A percentile compares a stretch with the other conserved stretches of the same genome.
phyloP scores from a whole-genome alignment of 2,888 invertebrate genomes.

The Oligia latruncula region DNA sequence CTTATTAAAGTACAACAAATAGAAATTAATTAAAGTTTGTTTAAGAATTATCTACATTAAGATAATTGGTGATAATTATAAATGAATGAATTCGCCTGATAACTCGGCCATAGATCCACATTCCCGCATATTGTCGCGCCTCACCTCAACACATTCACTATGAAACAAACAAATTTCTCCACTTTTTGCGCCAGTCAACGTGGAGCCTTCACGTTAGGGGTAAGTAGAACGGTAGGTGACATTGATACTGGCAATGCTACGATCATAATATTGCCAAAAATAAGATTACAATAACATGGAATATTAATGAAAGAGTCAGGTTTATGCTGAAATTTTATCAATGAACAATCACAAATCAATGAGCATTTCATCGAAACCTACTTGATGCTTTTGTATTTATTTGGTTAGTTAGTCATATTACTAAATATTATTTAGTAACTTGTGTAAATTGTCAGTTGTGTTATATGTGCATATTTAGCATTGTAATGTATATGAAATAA shows the following conservation, averaged over 20 bases:
- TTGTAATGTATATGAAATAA: neutral
- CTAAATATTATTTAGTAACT: no score
- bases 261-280: neutral
- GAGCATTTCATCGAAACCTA: neutral
- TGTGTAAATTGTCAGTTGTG: neutral
- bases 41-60: neutral
- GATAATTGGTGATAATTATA: neutral
- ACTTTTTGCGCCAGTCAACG: neutral
- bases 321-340: neutral
- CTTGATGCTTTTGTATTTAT: neutral
- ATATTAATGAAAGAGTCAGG: neutral
- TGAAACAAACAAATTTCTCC: neutral
- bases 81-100: neutral
- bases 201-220: neutral
- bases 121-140: conserved; percentile 5
- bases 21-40: neutral
- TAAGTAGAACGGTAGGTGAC: conserved; percentile 21
- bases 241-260: conserved; percentile 3
- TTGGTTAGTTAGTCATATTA: no score
- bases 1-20: no score
- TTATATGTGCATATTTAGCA: neutral
- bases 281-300: neutral
- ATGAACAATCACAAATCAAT: no score
- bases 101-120: neutral
- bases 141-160: neutral